These are phyloP conservation scores for Seriola quinqueradiata DNA, from an alignment of 2,113 vertebrate genomes.

Conservation along the genomic window DNA sequence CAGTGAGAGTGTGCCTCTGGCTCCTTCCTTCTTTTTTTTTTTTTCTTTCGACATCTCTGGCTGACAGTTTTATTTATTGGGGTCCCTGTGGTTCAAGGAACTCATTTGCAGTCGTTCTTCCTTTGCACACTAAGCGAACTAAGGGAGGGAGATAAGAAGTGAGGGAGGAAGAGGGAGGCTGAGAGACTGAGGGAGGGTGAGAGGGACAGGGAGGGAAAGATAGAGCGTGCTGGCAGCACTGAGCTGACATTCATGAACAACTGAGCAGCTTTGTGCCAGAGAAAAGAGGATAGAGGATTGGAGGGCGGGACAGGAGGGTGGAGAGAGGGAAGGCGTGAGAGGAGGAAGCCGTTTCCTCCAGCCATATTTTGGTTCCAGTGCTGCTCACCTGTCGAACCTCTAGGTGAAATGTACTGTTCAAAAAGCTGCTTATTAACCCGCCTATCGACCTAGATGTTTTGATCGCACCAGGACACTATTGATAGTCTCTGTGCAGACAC, in stretches of 20 bases:
- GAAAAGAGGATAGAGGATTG: slow-evolving; percentile 73
- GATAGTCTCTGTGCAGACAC: slow-evolving; percentile 65
- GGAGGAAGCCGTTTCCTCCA: slow-evolving; percentile 49
- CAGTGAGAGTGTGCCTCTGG: slow-evolving; percentile 84
- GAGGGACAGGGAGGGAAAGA: slow-evolving; percentile 58
- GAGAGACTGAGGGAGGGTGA: slow-evolving; percentile 52
- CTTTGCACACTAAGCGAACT: slow-evolving; percentile 81
- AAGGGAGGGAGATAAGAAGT: slow-evolving; percentile 75
- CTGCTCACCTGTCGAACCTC: slow-evolving; percentile 59
- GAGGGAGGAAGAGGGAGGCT: slow-evolving; percentile 61
- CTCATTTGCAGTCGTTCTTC: slow-evolving; percentile 86
- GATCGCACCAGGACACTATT: slow-evolving; percentile 69
- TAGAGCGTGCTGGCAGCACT: slow-evolving; percentile 69
- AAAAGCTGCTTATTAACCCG: slow-evolving; percentile 73
- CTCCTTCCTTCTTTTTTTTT: slow-evolving; percentile 66
- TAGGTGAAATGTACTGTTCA: slow-evolving; percentile 48
- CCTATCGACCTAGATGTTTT: slow-evolving; percentile 68
- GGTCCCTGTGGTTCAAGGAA: slow-evolving; percentile 87
- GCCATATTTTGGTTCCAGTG: slow-evolving; percentile 43
- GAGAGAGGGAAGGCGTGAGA: slow-evolving; percentile 60
- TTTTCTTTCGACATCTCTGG: slow-evolving; percentile 76
- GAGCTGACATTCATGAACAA: slow-evolving; percentile 80
- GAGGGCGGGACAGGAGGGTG: slow-evolving; percentile 65
- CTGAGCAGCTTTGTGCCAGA: slow-evolving; percentile 74
- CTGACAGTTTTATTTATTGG: slow-evolving; percentile 86